A percentile compares a stretch with the other conserved stretches of the same genome.
phyloP scores from a whole-genome alignment of 2,888 invertebrate species.

The Athripsodes cinereus region DNA sequence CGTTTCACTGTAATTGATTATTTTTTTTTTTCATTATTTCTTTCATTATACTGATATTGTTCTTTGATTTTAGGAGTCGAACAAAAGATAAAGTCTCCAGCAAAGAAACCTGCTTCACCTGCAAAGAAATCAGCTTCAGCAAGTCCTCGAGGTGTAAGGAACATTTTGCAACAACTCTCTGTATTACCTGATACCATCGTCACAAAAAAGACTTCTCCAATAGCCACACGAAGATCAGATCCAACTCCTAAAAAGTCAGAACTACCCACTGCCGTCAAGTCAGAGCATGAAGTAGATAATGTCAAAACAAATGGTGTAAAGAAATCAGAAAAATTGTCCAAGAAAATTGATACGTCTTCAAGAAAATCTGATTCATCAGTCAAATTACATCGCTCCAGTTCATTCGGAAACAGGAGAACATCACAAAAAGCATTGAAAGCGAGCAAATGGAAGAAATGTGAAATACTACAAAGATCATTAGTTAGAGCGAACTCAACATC shows the following conservation, averaged over 20 bases:
- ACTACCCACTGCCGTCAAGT: neutral
- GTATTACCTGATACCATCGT: neutral
- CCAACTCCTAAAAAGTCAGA: neutral
- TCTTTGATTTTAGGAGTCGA: neutral
- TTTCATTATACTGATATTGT: too few species aligned
- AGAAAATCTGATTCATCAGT: neutral
- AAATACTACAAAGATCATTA: slow-evolving; percentile 13
- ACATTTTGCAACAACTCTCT: neutral
- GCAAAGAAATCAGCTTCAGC: neutral
- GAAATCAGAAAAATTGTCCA: neutral
- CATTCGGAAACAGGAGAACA: neutral
- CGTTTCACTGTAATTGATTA: too few species aligned
- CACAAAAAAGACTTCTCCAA: neutral
- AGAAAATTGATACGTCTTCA: neutral
- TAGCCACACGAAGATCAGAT: neutral
- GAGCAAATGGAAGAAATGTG: slow-evolving; percentile 9
- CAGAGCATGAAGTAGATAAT: neutral
- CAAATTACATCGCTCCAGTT: slow-evolving; percentile 1
- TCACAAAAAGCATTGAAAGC: slow-evolving; percentile 4
- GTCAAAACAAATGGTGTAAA: neutral
- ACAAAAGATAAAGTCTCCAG: neutral
- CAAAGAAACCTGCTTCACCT: neutral
- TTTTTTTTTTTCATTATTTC: too few species aligned
- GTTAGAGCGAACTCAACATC: slow-evolving; percentile 11
- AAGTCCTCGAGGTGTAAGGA: neutral